phyloP scores from a whole-genome alignment of 2,113 vertebrate species.

The Eudorcas thomsonii region DNA sequence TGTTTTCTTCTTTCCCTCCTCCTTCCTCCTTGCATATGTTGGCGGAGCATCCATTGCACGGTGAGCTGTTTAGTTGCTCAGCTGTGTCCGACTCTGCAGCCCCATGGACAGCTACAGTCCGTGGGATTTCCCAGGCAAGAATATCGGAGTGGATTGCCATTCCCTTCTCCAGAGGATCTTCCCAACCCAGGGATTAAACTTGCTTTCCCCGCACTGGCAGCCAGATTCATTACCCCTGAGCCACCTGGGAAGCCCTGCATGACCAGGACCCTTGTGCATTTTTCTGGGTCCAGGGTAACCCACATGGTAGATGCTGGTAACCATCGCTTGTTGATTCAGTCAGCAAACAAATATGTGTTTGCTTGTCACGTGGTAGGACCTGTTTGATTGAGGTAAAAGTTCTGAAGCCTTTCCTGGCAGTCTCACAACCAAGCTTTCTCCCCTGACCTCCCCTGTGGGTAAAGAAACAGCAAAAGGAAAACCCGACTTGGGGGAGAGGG shows the following conservation, averaged over 20 bases:
- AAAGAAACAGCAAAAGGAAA: background rate
- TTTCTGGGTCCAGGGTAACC: background rate
- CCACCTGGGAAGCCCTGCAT: background rate
- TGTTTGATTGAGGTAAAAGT: background rate
- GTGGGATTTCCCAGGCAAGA: background rate
- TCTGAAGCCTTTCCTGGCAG: background rate
- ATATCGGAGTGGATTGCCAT: background rate
- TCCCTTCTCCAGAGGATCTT: background rate
- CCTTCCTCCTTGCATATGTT: background rate
- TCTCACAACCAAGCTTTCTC: background rate
- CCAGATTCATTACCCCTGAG: background rate
- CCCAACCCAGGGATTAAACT: background rate
- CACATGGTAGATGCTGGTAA: background rate
- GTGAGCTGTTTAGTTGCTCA: background rate
- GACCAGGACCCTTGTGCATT: background rate
- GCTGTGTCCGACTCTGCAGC: background rate
- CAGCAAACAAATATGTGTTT: background rate
- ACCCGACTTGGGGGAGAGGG: background rate
- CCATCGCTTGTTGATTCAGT: background rate
- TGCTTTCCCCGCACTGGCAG: background rate
- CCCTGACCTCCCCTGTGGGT: background rate
- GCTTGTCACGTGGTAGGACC: background rate
- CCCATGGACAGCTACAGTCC: background rate
- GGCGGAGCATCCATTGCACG: background rate
- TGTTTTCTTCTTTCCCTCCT: background rate